These are phyloP conservation scores for Adelphocoris suturalis DNA, from an alignment of 2,888 invertebrate species.

Conservation along the genomic window DNA sequence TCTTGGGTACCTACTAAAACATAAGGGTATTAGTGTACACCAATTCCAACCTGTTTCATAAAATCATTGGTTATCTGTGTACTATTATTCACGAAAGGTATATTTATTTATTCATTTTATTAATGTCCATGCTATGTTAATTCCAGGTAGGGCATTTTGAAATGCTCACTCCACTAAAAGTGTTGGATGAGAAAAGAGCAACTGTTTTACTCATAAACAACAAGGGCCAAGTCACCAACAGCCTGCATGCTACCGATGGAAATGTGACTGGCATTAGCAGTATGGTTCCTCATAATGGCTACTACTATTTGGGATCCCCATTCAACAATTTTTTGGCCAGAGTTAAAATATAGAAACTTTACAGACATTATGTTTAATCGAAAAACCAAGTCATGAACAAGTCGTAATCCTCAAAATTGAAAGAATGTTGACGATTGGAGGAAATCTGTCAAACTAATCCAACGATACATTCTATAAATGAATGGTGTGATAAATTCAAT, in stretches of 20 bases:
- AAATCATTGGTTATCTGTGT: no score
- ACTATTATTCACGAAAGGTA: no score
- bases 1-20: no score
- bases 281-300: slow-evolving; percentile 66
- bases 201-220: slow-evolving; percentile 59
- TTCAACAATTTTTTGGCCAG: slow-evolving; percentile 70
- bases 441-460: neutral
- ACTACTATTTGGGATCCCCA: slow-evolving; percentile 74
- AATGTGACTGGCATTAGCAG: slow-evolving; percentile 65
- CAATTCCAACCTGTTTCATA: no score
- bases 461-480: no score
- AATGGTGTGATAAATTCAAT: no score
- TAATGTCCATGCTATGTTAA: neutral
- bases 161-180: slow-evolving; percentile 77
- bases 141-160: slow-evolving; percentile 84
- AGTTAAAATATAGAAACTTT: slow-evolving; percentile 66
- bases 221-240: slow-evolving; percentile 60
- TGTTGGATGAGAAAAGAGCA: slow-evolving; percentile 21
- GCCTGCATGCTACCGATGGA: slow-evolving; percentile 63
- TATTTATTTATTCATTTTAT: no score
- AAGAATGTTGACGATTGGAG: no score
- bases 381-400: neutral
- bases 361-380: neutral
- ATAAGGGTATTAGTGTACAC: no score
- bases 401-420: no score